A percentile compares a stretch with the other conserved stretches of the same genome.
Conservation (phyloP, 2,888 invertebrate species). For the Drosophila emarginata region DNA sequence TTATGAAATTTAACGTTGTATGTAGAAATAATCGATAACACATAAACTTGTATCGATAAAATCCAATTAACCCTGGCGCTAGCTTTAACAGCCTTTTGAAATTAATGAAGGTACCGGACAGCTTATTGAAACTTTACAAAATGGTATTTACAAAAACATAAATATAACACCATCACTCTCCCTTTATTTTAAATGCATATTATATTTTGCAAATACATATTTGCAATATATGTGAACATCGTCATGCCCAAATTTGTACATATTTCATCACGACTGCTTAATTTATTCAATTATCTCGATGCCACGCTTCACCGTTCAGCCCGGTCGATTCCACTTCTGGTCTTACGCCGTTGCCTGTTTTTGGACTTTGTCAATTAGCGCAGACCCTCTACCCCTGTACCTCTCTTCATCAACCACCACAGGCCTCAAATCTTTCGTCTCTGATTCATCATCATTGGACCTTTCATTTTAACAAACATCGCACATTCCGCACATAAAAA, state of each 20-base stretch:
- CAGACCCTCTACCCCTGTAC: neutral
- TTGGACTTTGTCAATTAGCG: slow-evolving; percentile 51
- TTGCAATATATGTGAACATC: slow-evolving; percentile 20
- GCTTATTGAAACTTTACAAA: neutral
- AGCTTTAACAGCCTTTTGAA: neutral
- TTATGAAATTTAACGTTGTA: neutral
- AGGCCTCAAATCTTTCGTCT: neutral
- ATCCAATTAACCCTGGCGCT: neutral
- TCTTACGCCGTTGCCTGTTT: slow-evolving; percentile 49
- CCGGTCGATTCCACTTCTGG: slow-evolving; percentile 1
- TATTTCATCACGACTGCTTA: slow-evolving; percentile 27
- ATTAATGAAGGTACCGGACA: neutral
- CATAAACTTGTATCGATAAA: neutral
- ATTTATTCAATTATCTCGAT: slow-evolving; percentile 19
- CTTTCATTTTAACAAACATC: slow-evolving; percentile 58
- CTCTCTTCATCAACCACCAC: neutral
- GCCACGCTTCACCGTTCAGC: slow-evolving; percentile 4
- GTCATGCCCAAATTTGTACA: slow-evolving; percentile 56
- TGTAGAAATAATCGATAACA: slow-evolving; percentile 2
- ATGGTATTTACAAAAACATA: neutral
- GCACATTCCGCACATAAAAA: slow-evolving; percentile 59
- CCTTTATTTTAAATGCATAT: neutral
- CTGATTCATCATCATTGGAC: slow-evolving; percentile 56
- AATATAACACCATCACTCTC: neutral
- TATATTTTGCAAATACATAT: neutral